phyloP scores from a whole-genome alignment of 2,113 vertebrate species.

The Ceyx margarethae region DNA sequence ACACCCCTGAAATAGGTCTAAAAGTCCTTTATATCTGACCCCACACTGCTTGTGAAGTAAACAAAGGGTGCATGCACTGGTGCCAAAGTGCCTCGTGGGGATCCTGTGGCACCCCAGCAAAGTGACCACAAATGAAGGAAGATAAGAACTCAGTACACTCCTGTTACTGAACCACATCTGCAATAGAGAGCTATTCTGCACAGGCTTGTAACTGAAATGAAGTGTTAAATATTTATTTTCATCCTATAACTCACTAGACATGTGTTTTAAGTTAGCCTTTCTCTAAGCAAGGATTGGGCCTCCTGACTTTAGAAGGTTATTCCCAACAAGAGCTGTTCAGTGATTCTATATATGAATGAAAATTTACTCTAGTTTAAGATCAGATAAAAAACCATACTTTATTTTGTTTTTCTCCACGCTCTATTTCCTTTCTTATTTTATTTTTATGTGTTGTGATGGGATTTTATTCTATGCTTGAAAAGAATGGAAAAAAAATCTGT shows the following conservation, averaged over 20 bases:
- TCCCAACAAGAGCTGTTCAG: background rate
- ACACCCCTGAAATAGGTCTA: background rate
- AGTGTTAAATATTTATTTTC: background rate
- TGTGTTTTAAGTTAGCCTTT: background rate
- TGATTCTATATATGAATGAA: background rate
- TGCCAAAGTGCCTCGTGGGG: background rate
- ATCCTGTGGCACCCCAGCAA: background rate
- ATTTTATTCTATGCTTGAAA: background rate
- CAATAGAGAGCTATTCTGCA: background rate
- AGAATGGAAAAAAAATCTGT: background rate
- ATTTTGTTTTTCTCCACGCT: background rate
- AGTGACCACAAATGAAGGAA: background rate
- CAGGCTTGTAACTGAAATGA: background rate
- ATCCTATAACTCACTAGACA: background rate
- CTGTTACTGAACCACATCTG: background rate
- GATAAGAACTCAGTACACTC: background rate
- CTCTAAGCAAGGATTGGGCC: background rate
- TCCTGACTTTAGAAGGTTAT: background rate
- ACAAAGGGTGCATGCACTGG: background rate
- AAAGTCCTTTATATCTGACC: background rate
- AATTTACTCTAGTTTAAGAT: background rate
- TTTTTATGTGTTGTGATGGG: background rate
- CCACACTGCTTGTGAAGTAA: background rate
- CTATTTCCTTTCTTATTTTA: background rate
- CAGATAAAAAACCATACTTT: background rate